phyloP scores from a whole-genome alignment of 1,140 invertebrate species.

The Lepeophtheirus salmonis region DNA sequence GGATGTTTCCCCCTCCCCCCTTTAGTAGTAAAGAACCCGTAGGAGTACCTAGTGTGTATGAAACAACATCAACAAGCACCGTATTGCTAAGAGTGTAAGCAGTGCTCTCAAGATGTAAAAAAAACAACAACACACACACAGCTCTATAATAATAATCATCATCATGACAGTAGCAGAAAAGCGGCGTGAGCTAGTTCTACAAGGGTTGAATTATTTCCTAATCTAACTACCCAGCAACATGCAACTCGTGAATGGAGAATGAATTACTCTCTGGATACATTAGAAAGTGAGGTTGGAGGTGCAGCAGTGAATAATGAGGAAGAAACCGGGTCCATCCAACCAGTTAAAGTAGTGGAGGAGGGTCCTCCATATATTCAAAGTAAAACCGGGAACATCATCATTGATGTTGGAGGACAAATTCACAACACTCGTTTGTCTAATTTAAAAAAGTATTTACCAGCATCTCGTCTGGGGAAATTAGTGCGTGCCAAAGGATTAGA shows the following conservation, averaged over 20 bases:
- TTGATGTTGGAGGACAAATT: slow-evolving; percentile 3
- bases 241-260: not conserved
- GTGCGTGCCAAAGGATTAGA: not conserved
- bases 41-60: too few relatives aligned
- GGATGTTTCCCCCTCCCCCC: too few relatives aligned
- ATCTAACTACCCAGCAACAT: not conserved
- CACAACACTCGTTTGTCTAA: not conserved
- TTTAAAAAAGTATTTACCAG: slow-evolving; percentile 1
- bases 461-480: slow-evolving; percentile 7
- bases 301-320: not conserved
- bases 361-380: slow-evolving; percentile 5
- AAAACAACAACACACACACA: too few relatives aligned
- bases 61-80: too few relatives aligned
- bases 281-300: not conserved
- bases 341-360: too few relatives aligned
- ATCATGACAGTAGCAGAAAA: not conserved
- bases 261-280: not conserved
- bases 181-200: not conserved
- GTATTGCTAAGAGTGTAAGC: too few relatives aligned
- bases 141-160: too few relatives aligned
- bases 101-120: too few relatives aligned
- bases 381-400: not conserved
- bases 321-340: not conserved
- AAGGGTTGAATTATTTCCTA: not conserved
- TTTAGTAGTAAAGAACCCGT: too few relatives aligned